Evolutionary conservation across 64 coral and sea anemone genomes (phyloP).

Genomic region (Dendronephthya gigantea): DNA sequence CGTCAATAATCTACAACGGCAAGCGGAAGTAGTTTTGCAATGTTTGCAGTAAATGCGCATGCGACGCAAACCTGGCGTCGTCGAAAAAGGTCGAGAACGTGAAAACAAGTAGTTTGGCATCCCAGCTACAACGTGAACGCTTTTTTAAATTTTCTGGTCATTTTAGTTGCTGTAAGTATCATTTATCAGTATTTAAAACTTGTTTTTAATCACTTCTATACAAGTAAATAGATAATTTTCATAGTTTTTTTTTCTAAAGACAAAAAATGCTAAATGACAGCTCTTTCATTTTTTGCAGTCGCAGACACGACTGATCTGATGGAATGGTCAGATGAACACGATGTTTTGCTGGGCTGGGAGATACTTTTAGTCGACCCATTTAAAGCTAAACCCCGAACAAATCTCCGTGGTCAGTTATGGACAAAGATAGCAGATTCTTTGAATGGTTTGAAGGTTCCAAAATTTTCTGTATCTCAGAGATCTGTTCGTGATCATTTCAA

Average conservation of each 20-base stretch:
- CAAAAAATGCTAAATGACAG: background rate
- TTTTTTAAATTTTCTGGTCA: background rate
- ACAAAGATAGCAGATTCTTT: background rate
- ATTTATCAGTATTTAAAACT: background rate
- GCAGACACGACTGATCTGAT: too few species aligned
- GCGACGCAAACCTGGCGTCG: background rate
- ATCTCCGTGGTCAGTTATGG: background rate
- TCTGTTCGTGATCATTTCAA: slow-evolving; percentile 28
- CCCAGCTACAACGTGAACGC: background rate
- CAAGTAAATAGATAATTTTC: background rate
- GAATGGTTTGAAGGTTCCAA: background rate
- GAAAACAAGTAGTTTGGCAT: background rate
- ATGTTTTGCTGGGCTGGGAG: background rate
- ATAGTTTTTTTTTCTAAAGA: background rate
- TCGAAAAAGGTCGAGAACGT: background rate
- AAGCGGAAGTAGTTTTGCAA: background rate
- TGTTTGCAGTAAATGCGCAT: background rate
- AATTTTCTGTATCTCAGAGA: slow-evolving; percentile 7
- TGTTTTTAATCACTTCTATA: background rate
- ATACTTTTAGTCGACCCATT: background rate
- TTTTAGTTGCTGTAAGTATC: background rate
- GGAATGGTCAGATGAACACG: background rate
- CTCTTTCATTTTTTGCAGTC: background rate
- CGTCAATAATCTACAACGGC: background rate
- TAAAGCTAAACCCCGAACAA: background rate